Evolutionary conservation across 1,140 invertebrate species (phyloP), one percentile per base, ranked within the genome.

Genomic region (Apis laboriosa): DNA sequence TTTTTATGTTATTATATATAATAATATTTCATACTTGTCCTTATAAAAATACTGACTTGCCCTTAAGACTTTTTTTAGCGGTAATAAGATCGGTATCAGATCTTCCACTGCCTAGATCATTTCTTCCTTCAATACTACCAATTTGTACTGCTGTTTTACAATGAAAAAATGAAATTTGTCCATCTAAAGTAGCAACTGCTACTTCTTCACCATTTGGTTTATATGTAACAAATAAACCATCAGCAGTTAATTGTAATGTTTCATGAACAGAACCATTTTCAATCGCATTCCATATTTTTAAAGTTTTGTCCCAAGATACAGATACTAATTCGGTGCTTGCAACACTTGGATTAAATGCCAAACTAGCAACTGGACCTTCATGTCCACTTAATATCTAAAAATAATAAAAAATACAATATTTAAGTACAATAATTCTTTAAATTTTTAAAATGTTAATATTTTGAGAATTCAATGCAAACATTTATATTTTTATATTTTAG

Each of bases 241-340:
- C 99, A 5, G 97, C 94, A 4, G 95, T 94, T 0, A 99, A 93
- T 80, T 96, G 94, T 68, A 99, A 95, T 0, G 97, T 97, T 95
- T 99, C 98, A 87, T 97, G 97, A n/a, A 95, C 95, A 0, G 96
- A 96, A 72, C 96, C 97, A 81, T 95, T 96, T 92, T 99, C 98
- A 85, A 98, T 96, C 2, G 97, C 95, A 92, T 99, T 98, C 99
- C 99, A 99, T 51, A 99, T 93, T 88, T 97, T 96, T 0, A 99
- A 94, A 0, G 98, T 98, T 93, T 97, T 97, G 92, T 99, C 99
- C 98, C 98, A 99, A 24, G 98, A 98, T 4, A 96, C 97, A 4
- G 98, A 99, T 0, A 96, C 97, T 53, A 99, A 92, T 53, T 96
- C 95, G 0, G 97, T 96, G 80, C 96, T 97, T 0, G 96, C 94